A percentile compares a stretch with the other conserved stretches of the same genome.
phyloP scores from a whole-genome alignment of 2,113 vertebrate genomes.

The Catharus minimus region DNA sequence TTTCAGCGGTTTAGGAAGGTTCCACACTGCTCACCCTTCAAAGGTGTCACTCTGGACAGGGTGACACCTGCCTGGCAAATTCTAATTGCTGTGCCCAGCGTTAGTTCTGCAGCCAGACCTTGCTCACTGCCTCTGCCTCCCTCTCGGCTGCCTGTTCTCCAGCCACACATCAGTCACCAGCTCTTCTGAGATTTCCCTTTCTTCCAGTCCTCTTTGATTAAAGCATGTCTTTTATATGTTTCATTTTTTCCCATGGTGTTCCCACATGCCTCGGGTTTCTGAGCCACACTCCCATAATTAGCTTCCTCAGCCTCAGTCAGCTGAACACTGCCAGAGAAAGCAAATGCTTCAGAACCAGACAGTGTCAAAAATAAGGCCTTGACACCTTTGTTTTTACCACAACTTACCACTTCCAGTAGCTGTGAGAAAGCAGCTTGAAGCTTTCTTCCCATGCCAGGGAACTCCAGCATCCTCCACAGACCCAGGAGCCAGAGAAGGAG shows the following conservation, averaged over 20 bases:
- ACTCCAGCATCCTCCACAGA: background rate
- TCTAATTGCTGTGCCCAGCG: background rate
- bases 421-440: background rate
- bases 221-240: background rate
- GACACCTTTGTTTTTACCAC: background rate
- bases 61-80: background rate
- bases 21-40: background rate
- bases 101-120: background rate
- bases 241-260: background rate
- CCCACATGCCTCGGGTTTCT: background rate
- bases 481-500: background rate
- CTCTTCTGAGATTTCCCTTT: constrained; percentile 3
- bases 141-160: background rate
- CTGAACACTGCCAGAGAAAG: background rate
- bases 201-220: constrained; percentile 36
- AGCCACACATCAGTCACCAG: constrained; percentile 9
- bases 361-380: background rate
- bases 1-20: background rate
- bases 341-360: constrained; percentile 4
- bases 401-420: background rate
- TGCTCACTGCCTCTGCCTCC: background rate
- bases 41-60: background rate
- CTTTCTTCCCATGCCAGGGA: background rate
- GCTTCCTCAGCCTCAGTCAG: background rate
- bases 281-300: background rate